Evolutionary conservation across 2,888 invertebrate genomes (phyloP).

Genomic region (Stegana nigrithorax): DNA sequence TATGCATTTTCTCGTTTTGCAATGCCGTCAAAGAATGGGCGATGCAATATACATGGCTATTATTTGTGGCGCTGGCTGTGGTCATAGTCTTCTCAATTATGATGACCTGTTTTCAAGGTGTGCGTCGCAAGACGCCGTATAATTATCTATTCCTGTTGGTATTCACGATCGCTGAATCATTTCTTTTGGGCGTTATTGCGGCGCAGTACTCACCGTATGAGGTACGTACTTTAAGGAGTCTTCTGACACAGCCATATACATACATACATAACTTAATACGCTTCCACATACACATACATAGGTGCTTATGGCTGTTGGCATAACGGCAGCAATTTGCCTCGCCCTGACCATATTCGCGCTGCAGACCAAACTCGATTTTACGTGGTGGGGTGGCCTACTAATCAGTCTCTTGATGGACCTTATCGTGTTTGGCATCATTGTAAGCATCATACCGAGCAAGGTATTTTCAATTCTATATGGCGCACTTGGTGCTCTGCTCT

Average conservation of each 20-base stretch:
- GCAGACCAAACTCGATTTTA: conserved; percentile 92
- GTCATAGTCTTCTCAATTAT: conserved; percentile 82
- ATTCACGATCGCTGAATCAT: conserved; percentile 86
- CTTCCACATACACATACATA: no score
- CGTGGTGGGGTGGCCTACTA: conserved; percentile 81
- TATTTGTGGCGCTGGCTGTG: conserved; percentile 76
- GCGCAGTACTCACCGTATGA: conserved; percentile 74
- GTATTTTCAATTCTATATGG: conserved; percentile 82
- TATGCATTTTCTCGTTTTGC: conserved; percentile 81
- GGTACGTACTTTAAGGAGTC: conserved; percentile 67
- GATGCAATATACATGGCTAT: conserved; percentile 71
- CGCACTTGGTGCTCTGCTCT: conserved; percentile 86
- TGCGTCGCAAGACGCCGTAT: conserved; percentile 85
- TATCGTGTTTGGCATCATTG: conserved; percentile 82
- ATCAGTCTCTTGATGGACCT: conserved; percentile 81
- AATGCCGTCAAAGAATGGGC: conserved; percentile 70
- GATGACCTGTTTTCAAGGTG: conserved; percentile 87
- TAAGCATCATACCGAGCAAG: conserved; percentile 73
- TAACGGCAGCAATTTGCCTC: conserved; percentile 86
- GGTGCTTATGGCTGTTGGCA: conserved; percentile 90
- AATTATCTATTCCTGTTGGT: conserved; percentile 91
- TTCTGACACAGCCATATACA: neutral
- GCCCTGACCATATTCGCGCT: conserved; percentile 91
- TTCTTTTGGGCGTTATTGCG: conserved; percentile 81
- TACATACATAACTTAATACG: neutral